Conservation (phyloP, 1,140 invertebrate genomes). For the Brachionus plicatilis region DNA sequence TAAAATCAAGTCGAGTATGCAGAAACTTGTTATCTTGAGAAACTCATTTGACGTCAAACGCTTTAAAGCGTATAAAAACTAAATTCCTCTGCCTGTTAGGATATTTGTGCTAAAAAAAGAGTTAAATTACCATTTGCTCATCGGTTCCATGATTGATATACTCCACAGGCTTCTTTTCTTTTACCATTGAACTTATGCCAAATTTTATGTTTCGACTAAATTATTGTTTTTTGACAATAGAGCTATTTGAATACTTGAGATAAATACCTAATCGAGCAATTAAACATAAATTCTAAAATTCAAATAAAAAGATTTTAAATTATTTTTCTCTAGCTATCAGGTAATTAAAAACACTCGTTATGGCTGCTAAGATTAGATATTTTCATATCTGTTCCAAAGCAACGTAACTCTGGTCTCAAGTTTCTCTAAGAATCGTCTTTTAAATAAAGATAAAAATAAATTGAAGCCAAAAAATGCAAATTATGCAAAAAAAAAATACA, state of each 20-base stretch:
- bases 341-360: conserved; percentile 2
- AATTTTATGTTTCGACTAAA: conserved; percentile 3
- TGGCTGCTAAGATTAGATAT: conserved; percentile 9
- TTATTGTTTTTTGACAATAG: neutral
- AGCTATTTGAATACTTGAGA: conserved; percentile 11
- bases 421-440: neutral
- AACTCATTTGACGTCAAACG: neutral
- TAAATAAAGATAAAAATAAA: conserved; percentile 2
- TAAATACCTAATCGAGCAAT: conserved; percentile 16
- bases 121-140: conserved; percentile 33
- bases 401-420: neutral
- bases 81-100: no score
- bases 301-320: neutral
- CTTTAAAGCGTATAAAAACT: no score
- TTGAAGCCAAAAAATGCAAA: conserved; percentile 17
- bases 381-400: conserved; percentile 14
- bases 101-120: neutral
- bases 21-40: neutral
- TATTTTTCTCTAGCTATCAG: neutral
- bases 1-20: neutral
- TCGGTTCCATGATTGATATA: conserved; percentile 41
- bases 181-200: conserved; percentile 25
- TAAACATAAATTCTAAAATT: conserved; percentile 22
- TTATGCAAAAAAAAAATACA: conserved; percentile 18
- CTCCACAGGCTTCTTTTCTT: conserved; percentile 22